phyloP scores from a whole-genome alignment of 2,888 invertebrate genomes.

The Drosophila lacicola region DNA sequence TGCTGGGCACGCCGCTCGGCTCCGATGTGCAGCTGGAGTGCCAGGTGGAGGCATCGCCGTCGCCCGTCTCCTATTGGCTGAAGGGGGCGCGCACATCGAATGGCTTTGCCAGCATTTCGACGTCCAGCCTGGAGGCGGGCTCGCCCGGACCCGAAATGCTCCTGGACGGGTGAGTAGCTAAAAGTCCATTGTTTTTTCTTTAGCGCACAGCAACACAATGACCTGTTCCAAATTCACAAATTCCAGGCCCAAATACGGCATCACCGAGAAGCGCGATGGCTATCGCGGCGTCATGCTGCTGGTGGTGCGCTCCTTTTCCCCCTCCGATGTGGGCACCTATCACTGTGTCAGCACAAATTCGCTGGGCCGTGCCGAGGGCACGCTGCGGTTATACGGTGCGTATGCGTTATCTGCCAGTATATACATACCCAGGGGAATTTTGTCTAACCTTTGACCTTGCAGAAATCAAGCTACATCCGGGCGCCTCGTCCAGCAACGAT shows the following conservation, averaged over 20 bases:
- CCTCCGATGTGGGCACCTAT: slow-evolving; percentile 90
- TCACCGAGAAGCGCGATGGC: slow-evolving; percentile 84
- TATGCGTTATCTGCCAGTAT: slow-evolving; percentile 55
- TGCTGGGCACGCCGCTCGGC: slow-evolving; percentile 93
- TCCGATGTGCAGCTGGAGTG: slow-evolving; percentile 95
- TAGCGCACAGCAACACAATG: neutral
- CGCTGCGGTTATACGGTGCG: slow-evolving; percentile 88
- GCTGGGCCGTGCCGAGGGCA: slow-evolving; percentile 88
- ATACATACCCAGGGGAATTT: neutral
- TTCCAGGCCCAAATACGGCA: slow-evolving; percentile 84
- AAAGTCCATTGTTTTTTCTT: neutral
- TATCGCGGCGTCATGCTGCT: slow-evolving; percentile 85
- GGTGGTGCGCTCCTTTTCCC: slow-evolving; percentile 86
- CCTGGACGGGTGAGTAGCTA: slow-evolving; percentile 89
- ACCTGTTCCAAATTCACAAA: neutral
- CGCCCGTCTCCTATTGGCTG: slow-evolving; percentile 85
- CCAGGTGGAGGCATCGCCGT: slow-evolving; percentile 94
- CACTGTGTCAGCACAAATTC: slow-evolving; percentile 91
- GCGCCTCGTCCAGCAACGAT: slow-evolving; percentile 82
- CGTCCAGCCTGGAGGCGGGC: slow-evolving; percentile 81
- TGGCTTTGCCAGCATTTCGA: slow-evolving; percentile 80
- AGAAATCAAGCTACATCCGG: slow-evolving; percentile 85
- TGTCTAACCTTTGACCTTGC: slow-evolving; percentile 24
- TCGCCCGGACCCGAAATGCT: slow-evolving; percentile 89
- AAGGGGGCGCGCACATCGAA: slow-evolving; percentile 84